phyloP scores from a whole-genome alignment of 2,113 vertebrate species.

The Notiomystis cincta region DNA sequence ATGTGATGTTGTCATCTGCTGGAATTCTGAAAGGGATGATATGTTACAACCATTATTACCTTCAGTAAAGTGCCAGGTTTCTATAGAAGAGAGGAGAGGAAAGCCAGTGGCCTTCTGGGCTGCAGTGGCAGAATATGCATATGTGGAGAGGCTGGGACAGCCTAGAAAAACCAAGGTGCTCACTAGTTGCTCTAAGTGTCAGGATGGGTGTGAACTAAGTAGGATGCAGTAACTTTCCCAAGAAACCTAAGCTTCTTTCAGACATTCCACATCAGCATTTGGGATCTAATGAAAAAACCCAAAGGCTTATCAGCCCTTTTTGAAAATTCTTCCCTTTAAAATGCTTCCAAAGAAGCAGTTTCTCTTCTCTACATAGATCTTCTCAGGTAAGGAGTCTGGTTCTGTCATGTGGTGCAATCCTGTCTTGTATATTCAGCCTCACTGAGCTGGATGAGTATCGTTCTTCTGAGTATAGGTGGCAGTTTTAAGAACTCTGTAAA shows the following conservation, averaged over 20 bases:
- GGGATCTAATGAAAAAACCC: not conserved
- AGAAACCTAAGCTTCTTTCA: not conserved
- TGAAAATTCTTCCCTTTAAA: not conserved
- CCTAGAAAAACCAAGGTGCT: not conserved
- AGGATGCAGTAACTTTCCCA: not conserved
- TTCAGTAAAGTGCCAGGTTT: not conserved
- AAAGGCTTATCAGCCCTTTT: not conserved
- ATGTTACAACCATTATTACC: not conserved
- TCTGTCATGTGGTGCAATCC: not conserved
- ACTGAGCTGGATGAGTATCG: not conserved
- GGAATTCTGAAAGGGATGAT: not conserved
- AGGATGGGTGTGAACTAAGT: not conserved
- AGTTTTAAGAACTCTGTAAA: not conserved
- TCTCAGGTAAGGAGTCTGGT: not conserved
- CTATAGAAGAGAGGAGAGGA: not conserved
- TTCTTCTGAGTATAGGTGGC: not conserved
- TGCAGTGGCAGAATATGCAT: not conserved
- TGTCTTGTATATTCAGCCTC: not conserved
- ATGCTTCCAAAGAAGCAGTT: not conserved
- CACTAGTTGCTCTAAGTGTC: not conserved
- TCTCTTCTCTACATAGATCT: not conserved
- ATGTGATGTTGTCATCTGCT: not conserved
- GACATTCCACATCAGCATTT: not conserved
- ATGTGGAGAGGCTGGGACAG: not conserved
- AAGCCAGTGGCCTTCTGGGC: not conserved